Evolutionary conservation across 2,113 vertebrate species (phyloP), one percentile per base, ranked within the genome.

Genomic region (Siniperca chuatsi): DNA sequence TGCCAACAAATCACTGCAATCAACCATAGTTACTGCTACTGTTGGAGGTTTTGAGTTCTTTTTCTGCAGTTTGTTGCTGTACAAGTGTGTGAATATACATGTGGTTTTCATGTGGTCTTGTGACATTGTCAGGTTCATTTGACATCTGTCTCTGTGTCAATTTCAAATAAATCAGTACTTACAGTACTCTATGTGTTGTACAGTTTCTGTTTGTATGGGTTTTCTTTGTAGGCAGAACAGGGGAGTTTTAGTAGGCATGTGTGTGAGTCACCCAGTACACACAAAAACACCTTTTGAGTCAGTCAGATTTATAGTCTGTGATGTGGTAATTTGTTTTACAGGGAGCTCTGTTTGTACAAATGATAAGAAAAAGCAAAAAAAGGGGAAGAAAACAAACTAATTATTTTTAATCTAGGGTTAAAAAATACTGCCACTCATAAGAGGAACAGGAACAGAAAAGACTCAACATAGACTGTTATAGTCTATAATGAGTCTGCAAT

Each of bases 211-310:
- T 0, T 16, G 37, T 7, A 44, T n/a, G 4, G 5, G 21, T 42
- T 79, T 48, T 57, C 33, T 67, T 12, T 46, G 62, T 68, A 15
- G 46, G 81, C 2, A 10, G 10, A 61, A 42, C 75, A 82, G 80
- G 61, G 71, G 70, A 5, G 78, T 69, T 76, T 66, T 11, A 40
- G 25, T 1, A 66, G n/a, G 55, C 46, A 73, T 77, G 62, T 42
- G 48, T 4, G 0, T 91, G 87, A 90, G 83, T 90, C 92, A 90
- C 54, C 68, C 40, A 54, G 18, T 12, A 50, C 72, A 89, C 71
- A 90, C 83, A 90, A 74, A 90, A 88, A 78, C 91, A 62, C 88
- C 83, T 90, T 89, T 60, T 42, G 37, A 81, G 68, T 67, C 13
- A 79, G 64, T 61, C 77, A 44, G 37, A 35, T 87, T 64, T 62